phyloP scores from a whole-genome alignment of 2,888 invertebrate species.

The Meliscaeva auricollis region DNA sequence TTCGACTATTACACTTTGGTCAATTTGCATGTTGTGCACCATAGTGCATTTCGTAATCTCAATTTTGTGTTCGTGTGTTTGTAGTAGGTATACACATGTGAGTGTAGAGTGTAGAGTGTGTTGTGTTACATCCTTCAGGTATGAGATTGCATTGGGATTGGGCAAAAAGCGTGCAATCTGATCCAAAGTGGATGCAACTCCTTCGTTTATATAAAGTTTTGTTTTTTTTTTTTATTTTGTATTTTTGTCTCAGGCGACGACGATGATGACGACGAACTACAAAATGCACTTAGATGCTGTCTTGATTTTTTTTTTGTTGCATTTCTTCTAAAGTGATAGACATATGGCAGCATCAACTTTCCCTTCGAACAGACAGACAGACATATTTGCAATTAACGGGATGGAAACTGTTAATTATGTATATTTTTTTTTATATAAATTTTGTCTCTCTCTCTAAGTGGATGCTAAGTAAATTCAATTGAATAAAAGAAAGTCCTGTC shows the following conservation, averaged over 20 bases:
- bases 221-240: conserved; percentile 11
- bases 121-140: conserved; percentile 57
- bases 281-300: conserved; percentile 74
- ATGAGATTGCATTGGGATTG: conserved; percentile 6
- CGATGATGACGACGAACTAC: conserved; percentile 61
- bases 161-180: conserved; percentile 62
- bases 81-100: too few species aligned
- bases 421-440: conserved; percentile 5
- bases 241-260: conserved; percentile 40
- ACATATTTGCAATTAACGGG: conserved; percentile 44
- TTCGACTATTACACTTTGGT: conserved; percentile 31
- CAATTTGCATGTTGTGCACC: conserved; percentile 68
- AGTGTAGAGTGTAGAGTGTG: conserved; percentile 2
- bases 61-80: conserved; percentile 23
- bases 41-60: conserved; percentile 40
- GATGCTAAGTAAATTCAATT: conserved; percentile 51
- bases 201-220: too few species aligned
- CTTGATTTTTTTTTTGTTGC: conserved; percentile 18
- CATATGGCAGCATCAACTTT: conserved; percentile 70
- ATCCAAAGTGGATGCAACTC: conserved; percentile 64
- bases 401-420: conserved; percentile 64
- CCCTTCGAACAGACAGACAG: conserved; percentile 53
- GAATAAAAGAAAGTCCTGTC: conserved; percentile 58
- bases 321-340: conserved; percentile 66
- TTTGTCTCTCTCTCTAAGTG: conserved; percentile 28